phyloP scores from a whole-genome alignment of 2,113 vertebrate genomes.

The Condylura cristata region DNA sequence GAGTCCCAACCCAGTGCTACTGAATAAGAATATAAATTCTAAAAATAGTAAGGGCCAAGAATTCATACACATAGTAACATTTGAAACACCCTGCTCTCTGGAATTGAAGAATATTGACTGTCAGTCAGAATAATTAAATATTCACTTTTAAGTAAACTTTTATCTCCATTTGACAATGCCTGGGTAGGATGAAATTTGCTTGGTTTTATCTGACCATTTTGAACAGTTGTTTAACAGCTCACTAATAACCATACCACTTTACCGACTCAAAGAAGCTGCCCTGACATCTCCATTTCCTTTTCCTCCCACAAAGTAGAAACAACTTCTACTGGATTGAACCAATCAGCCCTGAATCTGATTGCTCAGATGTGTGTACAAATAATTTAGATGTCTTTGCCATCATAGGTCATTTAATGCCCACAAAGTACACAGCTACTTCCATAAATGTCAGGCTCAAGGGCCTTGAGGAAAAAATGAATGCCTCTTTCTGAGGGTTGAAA shows the following conservation, averaged over 20 bases:
- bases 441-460: not conserved
- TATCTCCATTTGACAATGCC: not conserved
- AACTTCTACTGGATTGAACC: not conserved
- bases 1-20: not conserved
- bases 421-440: not conserved
- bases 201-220: not conserved
- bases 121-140: not conserved
- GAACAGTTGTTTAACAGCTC: not conserved
- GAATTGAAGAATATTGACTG: not conserved
- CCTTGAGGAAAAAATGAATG: not conserved
- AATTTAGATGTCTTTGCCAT: constrained; percentile 37
- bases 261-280: not conserved
- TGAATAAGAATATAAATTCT: not conserved
- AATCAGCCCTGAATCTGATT: not conserved
- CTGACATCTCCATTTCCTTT: not conserved
- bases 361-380: not conserved
- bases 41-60: not conserved
- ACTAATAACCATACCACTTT: not conserved
- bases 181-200: not conserved
- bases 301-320: not conserved
- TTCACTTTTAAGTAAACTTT: constrained; percentile 28
- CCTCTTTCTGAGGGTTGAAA: not conserved
- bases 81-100: not conserved
- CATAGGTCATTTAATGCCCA: constrained; percentile 28
- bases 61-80: not conserved